Percentiles rank a stretch among this genome's conserved stretches.
Conservation (phyloP, 2,113 vertebrate genomes). For the Odontophorus gujanensis region DNA sequence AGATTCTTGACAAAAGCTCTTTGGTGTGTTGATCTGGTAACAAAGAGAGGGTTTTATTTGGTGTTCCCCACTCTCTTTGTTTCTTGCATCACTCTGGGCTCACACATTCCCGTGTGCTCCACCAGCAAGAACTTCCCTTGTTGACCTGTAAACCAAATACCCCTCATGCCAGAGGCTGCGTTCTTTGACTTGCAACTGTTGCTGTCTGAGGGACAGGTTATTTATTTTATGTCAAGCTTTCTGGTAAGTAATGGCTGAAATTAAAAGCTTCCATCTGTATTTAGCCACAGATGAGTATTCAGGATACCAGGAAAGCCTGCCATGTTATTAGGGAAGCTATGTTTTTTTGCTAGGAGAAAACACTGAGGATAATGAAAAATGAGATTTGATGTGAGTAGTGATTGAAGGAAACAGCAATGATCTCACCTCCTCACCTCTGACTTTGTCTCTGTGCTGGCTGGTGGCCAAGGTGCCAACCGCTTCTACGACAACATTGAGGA, state of each 20-base stretch:
- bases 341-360: not conserved
- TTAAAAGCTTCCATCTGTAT: not conserved
- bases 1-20: not conserved
- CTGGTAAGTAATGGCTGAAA: not conserved
- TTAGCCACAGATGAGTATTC: not conserved
- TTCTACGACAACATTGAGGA: constrained; percentile 93
- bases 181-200: not conserved
- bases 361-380: not conserved
- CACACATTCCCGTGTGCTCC: not conserved
- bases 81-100: not conserved
- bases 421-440: not conserved
- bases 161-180: not conserved
- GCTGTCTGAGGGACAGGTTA: not conserved
- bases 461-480: constrained; percentile 84
- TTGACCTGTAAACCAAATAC: not conserved
- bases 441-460: not conserved
- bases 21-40: not conserved
- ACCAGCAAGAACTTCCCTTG: not conserved
- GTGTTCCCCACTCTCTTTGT: not conserved
- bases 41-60: not conserved
- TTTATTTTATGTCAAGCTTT: not conserved
- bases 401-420: not conserved
- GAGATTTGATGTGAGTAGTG: not conserved
- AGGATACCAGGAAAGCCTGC: not conserved
- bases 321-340: not conserved